phyloP scores from a whole-genome alignment of 2,797 vertebrate species.

The Lycodopsis pacificus region DNA sequence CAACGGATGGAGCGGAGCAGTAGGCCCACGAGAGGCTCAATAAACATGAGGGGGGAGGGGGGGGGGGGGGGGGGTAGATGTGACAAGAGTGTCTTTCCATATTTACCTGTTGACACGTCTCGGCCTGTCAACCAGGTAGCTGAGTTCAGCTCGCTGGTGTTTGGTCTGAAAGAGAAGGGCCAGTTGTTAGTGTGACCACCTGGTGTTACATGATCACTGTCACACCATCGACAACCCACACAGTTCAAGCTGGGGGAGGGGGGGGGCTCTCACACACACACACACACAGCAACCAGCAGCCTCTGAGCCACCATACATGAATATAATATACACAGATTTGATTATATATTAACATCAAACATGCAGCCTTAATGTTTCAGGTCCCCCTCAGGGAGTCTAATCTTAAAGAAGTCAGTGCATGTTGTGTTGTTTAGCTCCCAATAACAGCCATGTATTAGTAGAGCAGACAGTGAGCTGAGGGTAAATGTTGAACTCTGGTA shows the following conservation, averaged over 20 bases:
- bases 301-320: constrained; percentile 20
- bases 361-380: constrained; percentile 42
- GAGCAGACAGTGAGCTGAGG: neutral
- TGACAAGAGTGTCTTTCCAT: neutral
- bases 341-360: constrained; percentile 17
- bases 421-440: neutral
- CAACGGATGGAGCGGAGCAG: neutral
- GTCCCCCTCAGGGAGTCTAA: constrained; percentile 1
- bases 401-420: constrained; percentile 21
- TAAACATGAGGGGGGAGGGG: too few species aligned
- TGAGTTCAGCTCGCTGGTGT: constrained; percentile 96
- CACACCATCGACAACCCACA: constrained; percentile 12
- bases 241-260: neutral
- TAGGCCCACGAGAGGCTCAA: neutral
- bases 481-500: constrained; percentile 7
- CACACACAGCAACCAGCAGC: constrained; percentile 32
- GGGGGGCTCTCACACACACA: neutral
- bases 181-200: neutral
- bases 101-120: constrained; percentile 97
- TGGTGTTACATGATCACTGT: constrained; percentile 25
- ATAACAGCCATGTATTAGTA: neutral
- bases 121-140: constrained; percentile 97
- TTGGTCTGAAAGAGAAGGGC: constrained; percentile 88
- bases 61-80: too few species aligned
- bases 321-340: neutral